Evolutionary conservation across 1,140 invertebrate species (phyloP), one percentile per base, ranked within the genome.

Genomic region (Ditylenchus dipsaci): DNA sequence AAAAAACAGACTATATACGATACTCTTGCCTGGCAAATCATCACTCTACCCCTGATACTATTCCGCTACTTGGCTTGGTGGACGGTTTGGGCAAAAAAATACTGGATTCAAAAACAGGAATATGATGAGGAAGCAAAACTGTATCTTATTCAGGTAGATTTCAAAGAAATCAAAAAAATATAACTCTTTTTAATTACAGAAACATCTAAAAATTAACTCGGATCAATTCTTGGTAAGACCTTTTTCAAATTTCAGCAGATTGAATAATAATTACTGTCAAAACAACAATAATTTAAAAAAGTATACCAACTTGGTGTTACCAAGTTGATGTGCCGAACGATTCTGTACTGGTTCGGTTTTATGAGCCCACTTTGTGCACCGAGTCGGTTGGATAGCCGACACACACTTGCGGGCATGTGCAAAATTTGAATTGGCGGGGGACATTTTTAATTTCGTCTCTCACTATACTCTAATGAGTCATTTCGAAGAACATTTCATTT

Each of bases 51-150:
- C 0, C 90, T 90, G 77, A 89, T 88, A 23, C 78, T 91, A 15
- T 74, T 85, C 27, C 84, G 84, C 64, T 91, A 90, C 79, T 84
- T 90, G 45, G 84, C 84, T 67, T 93, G 90, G 90, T 89, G 90
- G 81, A 45, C 87, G 0, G 86, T 86, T 53, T 94, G 91, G 91
- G 85, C 90, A 27, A 90, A 88, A 87, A 90, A 88, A 74, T 92
- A 90, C 78, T 88, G 83, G 23, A 87, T 93, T n/a, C 80, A 87
- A 47, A 88, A 88, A 74, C 85, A 90, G 73, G 88, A 89, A 45
- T 92, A 90, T 80, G 90, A 88, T 0, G 86, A 88, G 5, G 90
- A 91, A 75, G 90, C 93, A 79, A 91, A 93, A 79, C 78, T 90
- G 0, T 90, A 93, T 84, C 81, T 93, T 30, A 92, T 94, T 11